Evolutionary conservation across 2,888 invertebrate species (phyloP), one percentile per base, ranked within the genome.

Genomic region (Bedellia somnulentella): DNA sequence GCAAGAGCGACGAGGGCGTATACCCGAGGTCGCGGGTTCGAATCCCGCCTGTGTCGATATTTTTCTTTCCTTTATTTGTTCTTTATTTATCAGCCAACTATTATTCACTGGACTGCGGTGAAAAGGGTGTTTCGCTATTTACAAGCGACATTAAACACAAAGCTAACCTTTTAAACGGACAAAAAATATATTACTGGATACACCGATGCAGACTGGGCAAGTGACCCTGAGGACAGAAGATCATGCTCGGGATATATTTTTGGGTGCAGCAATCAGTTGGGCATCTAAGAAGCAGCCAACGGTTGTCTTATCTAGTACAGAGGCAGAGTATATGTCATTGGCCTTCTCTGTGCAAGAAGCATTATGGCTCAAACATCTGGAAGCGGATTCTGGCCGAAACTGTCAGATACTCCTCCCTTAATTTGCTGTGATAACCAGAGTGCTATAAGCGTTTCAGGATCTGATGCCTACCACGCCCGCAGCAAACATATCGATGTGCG

Each of bases 271-370:
- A 2, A 23, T 30, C 6, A 5, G 24, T 2, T 30, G 30, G 30
- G 5, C 9, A 2, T 23, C 30, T 13, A 14, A 16, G 2, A 30
- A 30, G 9, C 24, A 30, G 9, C 30, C 23, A 11, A 30, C 30
- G 14, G 30, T 30, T 13, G 30, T 24, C 9, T 16, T 30, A n/a
- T 30, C 30, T 3, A 30, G 16, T 2, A 14, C 24, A 2, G 43
- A 43, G 17, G 42, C 44, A 0, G 42, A 44, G 27, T 43, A 44
- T 32, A 42, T 46, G 42, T 12, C 43, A 3, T 39, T 44, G 38
- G 32, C 40, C 0, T 30, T 39, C 1, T 40, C 41, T 4, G 30
- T 35, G 10, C 44, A 46, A 30, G 41, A 43, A 27, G 41, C 41
- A 8, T 32, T 44, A 12, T 43, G 41, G 40, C 36, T 42, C 10